Conservation (phyloP, 2,113 vertebrate species). For the Chelonoidis abingdonii region DNA sequence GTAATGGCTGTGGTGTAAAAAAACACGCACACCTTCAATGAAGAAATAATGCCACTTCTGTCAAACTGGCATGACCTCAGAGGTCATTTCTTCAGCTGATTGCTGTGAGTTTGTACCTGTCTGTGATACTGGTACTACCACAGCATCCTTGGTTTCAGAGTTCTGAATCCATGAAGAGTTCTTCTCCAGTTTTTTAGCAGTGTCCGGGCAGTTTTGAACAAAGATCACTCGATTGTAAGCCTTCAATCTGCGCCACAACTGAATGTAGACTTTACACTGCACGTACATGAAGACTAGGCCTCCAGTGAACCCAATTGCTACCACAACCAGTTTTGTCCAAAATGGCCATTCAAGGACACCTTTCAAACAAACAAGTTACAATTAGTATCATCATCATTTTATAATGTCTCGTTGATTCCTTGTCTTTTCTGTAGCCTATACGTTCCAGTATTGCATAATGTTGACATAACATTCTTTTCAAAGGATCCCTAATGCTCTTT, state of each 20-base stretch:
- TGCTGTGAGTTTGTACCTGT: conserved; percentile 79
- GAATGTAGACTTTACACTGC: conserved; percentile 96
- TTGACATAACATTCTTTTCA: not conserved
- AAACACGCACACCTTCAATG: not conserved
- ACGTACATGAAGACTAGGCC: conserved; percentile 99
- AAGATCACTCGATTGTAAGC: conserved; percentile 98
- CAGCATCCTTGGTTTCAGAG: conserved; percentile 80
- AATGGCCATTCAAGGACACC: conserved; percentile 97
- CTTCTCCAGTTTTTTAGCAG: conserved; percentile 83
- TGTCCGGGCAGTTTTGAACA: conserved; percentile 97
- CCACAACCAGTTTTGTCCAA: conserved; percentile 97
- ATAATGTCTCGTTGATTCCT: not conserved
- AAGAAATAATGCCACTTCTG: not conserved
- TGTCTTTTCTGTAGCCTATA: not conserved
- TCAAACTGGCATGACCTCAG: conserved; percentile 88
- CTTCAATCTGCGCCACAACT: conserved; percentile 95
- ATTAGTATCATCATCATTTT: not conserved
- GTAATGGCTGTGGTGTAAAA: conserved; percentile 48
- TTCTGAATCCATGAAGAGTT: conserved; percentile 55
- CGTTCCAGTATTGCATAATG: not conserved
- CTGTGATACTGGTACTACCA: conserved; percentile 80
- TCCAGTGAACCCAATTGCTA: conserved; percentile 91
- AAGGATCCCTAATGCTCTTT: not conserved
- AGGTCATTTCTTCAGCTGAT: conserved; percentile 73
- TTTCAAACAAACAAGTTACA: conserved; percentile 61